Base-by-base conservation (phyloP, 2,797 vertebrate genomes). In the Odontamblyopus rebecca region DNA sequence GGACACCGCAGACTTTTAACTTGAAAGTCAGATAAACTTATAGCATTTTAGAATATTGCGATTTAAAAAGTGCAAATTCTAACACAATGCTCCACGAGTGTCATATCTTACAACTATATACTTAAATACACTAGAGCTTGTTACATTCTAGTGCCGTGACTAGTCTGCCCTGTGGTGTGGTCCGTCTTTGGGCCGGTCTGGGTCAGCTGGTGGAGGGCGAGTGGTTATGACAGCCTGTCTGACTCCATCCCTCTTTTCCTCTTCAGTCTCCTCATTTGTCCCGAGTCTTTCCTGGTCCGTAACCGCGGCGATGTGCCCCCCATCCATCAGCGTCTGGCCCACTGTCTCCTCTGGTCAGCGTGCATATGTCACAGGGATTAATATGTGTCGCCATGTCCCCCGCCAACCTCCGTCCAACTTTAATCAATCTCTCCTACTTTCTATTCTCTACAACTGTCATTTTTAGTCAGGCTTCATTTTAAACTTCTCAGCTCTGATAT, bases 211-310 rank as follows among this genome's bases (percentile, higher is more conserved):
- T 87, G 87, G 80, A 74, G 73, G 78, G 16, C 83, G 88, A 90
- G 81, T 79, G 83, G 75, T 91, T 90, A 86, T 93, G 93, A 92
- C 90, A 90, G 87, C 85, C 82, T 91, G 91, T 93, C 92, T 78
- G 77, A 79, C 88, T 92, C 84, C 89, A 87, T 83, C 86, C 87
- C 67, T 15, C 44, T 48, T 1, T 13, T 4, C 13, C 44, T 48
- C 44, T 67, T 66, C 51, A 29, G 15, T 64, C 69, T 61, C 70
- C 59, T 70, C 80, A 30, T 72, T 27, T 71, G 44, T 48, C 44
- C 44, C 2, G 44, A 48, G 44, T 48, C 44, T 68, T 75, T 87
- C 83, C 79, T 80, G 54, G 63, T 64, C 74, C 77, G 81, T 87
- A 82, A 77, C 86, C 84, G 71, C 2, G 53, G 27, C 0, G 60